Conservation (phyloP, 2,113 vertebrate genomes). For the Myanophis thanlyinensis region DNA sequence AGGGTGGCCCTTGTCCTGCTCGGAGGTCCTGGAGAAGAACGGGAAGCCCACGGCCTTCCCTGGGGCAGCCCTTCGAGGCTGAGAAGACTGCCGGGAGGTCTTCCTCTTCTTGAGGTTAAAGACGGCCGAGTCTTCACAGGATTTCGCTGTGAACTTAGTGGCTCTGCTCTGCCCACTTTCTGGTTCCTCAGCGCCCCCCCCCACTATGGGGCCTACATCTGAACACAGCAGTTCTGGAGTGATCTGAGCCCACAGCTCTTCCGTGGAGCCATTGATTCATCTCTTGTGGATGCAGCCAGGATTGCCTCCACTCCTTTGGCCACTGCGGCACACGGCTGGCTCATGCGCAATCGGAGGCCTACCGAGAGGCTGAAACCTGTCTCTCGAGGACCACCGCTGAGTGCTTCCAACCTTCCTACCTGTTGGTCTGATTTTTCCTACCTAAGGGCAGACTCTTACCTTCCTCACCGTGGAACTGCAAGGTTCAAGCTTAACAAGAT, state of each 20-base stretch:
- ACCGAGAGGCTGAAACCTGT: neutral
- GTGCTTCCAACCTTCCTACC: neutral
- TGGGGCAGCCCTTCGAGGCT: neutral
- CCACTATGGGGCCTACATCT: neutral
- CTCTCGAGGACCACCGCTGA: neutral
- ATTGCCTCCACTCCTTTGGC: neutral
- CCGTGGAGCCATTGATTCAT: neutral
- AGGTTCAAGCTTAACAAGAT: neutral
- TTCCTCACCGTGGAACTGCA: neutral
- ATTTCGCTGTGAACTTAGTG: neutral
- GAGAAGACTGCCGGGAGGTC: neutral
- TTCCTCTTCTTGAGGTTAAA: neutral
- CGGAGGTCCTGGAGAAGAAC: neutral
- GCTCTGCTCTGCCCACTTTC: neutral
- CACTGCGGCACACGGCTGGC: neutral
- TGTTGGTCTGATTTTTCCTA: neutral
- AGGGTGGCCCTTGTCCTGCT: neutral
- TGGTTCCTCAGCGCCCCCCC: neutral
- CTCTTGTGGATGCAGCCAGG: neutral
- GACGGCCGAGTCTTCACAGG: neutral
- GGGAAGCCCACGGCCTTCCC: too few species aligned
- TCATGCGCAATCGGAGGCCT: neutral
- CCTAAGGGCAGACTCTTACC: neutral
- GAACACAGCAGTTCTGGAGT: neutral
- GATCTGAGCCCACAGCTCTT: neutral